Percentiles rank a stretch among this genome's conserved stretches.
These are phyloP conservation scores for Pluvialis apricaria DNA, from an alignment of 2,113 vertebrate species.

Conservation along the genomic window DNA sequence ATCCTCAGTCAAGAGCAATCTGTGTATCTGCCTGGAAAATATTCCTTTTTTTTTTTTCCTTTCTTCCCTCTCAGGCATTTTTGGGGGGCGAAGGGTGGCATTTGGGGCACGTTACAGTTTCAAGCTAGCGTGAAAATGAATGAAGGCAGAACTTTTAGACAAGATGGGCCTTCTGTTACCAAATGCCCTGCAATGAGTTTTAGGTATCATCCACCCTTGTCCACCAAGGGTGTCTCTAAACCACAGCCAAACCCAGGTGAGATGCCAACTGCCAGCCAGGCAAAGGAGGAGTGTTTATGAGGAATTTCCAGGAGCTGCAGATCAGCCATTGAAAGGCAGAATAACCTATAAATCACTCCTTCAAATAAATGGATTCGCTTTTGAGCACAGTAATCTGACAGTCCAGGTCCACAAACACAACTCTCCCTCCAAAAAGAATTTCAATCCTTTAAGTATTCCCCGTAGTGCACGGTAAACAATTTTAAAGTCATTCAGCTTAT, in stretches of 20 bases:
- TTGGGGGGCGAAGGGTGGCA: background rate
- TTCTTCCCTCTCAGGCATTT: background rate
- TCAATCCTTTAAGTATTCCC: background rate
- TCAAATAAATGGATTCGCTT: background rate
- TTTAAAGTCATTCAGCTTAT: background rate
- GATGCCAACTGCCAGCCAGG: background rate
- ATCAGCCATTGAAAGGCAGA: background rate
- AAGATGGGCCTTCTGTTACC: background rate
- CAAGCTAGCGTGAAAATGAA: accelerated
- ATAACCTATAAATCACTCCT: background rate
- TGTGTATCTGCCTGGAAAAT: background rate
- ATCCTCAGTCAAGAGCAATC: background rate
- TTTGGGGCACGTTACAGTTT: accelerated
- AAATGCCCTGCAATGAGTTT: background rate
- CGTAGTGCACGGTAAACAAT: background rate
- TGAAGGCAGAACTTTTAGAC: background rate
- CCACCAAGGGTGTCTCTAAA: background rate
- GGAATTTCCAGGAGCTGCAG: background rate
- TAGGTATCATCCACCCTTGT: background rate
- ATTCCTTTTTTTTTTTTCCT: too few species aligned
- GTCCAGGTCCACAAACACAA: background rate
- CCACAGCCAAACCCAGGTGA: background rate
- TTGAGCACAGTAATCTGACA: background rate
- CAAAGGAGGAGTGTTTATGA: background rate
- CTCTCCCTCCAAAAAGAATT: background rate